Evolutionary conservation across 2,797 vertebrate species (phyloP).

Genomic region (Helostoma temminkii): DNA sequence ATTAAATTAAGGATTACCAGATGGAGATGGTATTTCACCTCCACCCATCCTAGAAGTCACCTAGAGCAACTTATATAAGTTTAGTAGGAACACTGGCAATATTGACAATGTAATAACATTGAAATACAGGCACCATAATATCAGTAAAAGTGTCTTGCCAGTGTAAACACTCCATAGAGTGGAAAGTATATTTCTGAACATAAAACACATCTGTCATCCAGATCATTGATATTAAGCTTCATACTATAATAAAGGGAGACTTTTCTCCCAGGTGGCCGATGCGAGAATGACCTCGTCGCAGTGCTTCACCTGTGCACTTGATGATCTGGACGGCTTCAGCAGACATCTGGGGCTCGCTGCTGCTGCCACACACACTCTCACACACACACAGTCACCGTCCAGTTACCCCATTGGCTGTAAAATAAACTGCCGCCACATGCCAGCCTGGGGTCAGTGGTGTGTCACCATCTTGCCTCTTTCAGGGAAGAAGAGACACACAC

Average conservation of each 20-base stretch:
- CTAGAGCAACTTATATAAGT: slow-evolving; percentile 58
- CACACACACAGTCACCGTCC: slow-evolving; percentile 49
- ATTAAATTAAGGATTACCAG: slow-evolving; percentile 45
- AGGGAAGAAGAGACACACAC: slow-evolving; percentile 31
- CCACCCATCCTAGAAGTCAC: slow-evolving; percentile 59
- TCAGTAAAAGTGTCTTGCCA: slow-evolving; percentile 59
- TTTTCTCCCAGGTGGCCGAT: slow-evolving; percentile 37
- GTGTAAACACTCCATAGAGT: slow-evolving; percentile 66
- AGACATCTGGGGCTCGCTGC: slow-evolving; percentile 36
- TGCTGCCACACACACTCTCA: slow-evolving; percentile 43
- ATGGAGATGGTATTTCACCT: no score
- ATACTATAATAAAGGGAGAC: slow-evolving; percentile 50
- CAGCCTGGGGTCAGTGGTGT: slow-evolving; percentile 58
- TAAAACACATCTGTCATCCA: slow-evolving; percentile 73
- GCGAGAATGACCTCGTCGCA: slow-evolving; percentile 55
- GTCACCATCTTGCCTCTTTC: slow-evolving; percentile 65
- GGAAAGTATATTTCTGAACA: slow-evolving; percentile 63
- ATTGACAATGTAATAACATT: slow-evolving; percentile 68
- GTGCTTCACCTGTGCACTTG: slow-evolving; percentile 68
- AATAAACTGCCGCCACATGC: slow-evolving; percentile 68
- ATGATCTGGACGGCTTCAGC: slow-evolving; percentile 39
- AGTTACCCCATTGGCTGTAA: slow-evolving; percentile 61
- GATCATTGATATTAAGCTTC: slow-evolving; percentile 48
- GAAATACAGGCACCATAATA: slow-evolving; percentile 63
- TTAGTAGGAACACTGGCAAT: slow-evolving; percentile 48